Base-by-base conservation (phyloP, 2,888 invertebrate species). In the Syritta pipiens region DNA sequence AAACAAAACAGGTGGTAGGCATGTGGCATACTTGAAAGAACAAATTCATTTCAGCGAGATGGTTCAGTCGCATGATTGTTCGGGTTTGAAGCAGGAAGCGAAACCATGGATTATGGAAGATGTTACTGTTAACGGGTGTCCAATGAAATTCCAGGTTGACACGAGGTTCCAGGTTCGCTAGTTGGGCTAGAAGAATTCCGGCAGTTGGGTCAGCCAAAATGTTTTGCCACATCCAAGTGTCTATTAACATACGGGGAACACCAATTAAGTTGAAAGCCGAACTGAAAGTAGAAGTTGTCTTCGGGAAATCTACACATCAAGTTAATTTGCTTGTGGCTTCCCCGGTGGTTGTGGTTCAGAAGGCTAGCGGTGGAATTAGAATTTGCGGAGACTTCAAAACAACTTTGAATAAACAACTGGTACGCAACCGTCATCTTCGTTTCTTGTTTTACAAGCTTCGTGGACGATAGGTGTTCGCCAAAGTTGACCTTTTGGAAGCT, bases 401-500 rank as follows among this genome's bases (percentile, higher is more conserved):
- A 26, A 30, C 51, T 22, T 4, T 42, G 22, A 20, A 63, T 14
- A 19, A 20, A 30, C 49, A 49, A 40, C 19, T 40, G 35, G 62
- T 82, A 55, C 12, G 75, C 5, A 75, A 81, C 14, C 59, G 59
- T 10, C 81, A 79, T 49, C 76, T n/a, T n/a, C n/a, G n/a, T n/a
- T n/a, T n/a, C n/a, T n/a, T 28, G 2, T 28, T 28, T 3, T 9
- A 9, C 2, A 28, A 28, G 3, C 28, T 28, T 3, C 46, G 81
- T 57, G 72, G 81, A 0, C 75, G 79, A 7, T 19, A 71, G 22
- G 46, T 49, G 14, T 82, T 81, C 35, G 30, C 71, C 4, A 82
- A 81, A 37, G 65, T 79, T 6, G 65, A 81, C 26, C 17, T 79
- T 0, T 81, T 55, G 7, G 72, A 63, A 5, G 75, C 71, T 0